Conservation (phyloP, 2,113 vertebrate species). For the Nibea albiflora region DNA sequence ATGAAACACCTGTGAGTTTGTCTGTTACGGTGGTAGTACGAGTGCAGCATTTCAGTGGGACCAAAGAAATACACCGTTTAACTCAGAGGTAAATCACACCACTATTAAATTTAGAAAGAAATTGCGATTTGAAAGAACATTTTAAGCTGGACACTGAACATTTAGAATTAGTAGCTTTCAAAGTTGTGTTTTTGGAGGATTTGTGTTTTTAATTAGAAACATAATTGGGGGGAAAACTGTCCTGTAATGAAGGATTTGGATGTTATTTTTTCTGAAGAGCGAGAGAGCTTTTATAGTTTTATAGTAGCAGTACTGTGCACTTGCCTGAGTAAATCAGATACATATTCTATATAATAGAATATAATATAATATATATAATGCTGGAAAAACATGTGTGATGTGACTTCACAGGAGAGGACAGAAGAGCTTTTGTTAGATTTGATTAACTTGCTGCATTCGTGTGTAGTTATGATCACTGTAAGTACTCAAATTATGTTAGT, state of each 20-base stretch:
- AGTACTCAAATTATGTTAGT: not conserved
- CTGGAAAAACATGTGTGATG: constrained; percentile 1
- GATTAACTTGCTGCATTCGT: not conserved
- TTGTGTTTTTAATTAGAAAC: not conserved
- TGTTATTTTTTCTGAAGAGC: not conserved
- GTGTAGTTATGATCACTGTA: not conserved
- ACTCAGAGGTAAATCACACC: constrained; percentile 63
- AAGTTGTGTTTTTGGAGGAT: not conserved
- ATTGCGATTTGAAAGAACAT: not conserved
- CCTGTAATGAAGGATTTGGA: not conserved
- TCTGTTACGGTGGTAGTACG: constrained; percentile 24
- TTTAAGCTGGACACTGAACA: not conserved
- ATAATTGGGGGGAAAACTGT: not conserved
- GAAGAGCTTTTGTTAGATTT: constrained; percentile 7
- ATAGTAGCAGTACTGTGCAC: not conserved
- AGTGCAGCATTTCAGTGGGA: constrained; percentile 43
- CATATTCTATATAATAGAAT: not conserved
- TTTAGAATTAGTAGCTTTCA: not conserved
- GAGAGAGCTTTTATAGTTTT: not conserved
- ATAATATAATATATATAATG: too few species aligned
- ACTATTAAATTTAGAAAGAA: constrained; percentile 18
- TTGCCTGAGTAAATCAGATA: constrained; percentile 12
- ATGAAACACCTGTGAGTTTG: constrained; percentile 52
- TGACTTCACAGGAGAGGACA: not conserved
- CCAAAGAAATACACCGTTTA: constrained; percentile 35